Evolutionary conservation across 2,888 invertebrate species (phyloP), one percentile per base, ranked within the genome.

Genomic region (Archips crataeganus): DNA sequence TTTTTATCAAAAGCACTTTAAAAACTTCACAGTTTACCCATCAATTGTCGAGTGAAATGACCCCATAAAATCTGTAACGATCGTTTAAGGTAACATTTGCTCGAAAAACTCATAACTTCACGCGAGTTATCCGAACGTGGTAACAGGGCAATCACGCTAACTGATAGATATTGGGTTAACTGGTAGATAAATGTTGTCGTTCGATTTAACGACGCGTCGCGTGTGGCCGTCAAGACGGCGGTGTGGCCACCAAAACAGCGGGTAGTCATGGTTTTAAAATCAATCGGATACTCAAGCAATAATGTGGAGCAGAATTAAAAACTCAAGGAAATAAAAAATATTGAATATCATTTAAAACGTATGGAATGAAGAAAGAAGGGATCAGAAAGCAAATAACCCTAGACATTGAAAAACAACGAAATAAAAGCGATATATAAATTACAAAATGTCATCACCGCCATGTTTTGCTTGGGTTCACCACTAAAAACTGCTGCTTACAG

Each of bases 131-230:
- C 63, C 63, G 36, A 23, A 47, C 54, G 63, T 68, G 68, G 61
- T 47, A 69, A 57, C 71, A 42, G 62, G 67, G 57, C 68, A 63
- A 72, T 63, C 47, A 59, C 68, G 63, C 39, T 68, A 68, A 73
- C 73, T 62, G 73, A 60, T 66, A 68, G 64, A 60, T 74, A 74
- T 74, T 74, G 72, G 79, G 81, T 84, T 85, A 84, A 84, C 82
- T 82, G 13, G 79, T 81, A 82, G 87, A 87, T 88, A 90, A 90
- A 91, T 90, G 88, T 87, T 88, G 89, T 89, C 90, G 83, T 89
- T 89, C 79, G 76, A 80, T 83, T 89, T 91, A 88, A 92, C 85
- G 89, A 85, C 80, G 78, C 86, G 77, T 82, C 82, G 87, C 85
- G 90, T 90, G 87, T 88, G 91, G 91, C 84, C 90, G 81, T 75